phyloP scores from a whole-genome alignment of 2,888 invertebrate genomes.

The Parelbella ahira region DNA sequence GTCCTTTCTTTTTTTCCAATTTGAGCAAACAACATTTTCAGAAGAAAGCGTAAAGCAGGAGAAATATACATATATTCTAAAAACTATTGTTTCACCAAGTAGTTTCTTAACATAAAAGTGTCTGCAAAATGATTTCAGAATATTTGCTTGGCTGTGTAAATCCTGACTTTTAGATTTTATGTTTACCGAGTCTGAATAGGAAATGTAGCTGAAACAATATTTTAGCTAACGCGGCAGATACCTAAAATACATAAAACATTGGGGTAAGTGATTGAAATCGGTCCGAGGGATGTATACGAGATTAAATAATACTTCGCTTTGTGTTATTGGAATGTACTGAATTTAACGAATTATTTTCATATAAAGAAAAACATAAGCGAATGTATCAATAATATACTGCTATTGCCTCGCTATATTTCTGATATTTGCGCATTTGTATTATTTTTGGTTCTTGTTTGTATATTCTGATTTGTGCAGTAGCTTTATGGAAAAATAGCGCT shows the following conservation, averaged over 20 bases:
- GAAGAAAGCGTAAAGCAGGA: too few species aligned
- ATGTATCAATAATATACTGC: constrained; percentile 2
- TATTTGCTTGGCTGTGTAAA: constrained; percentile 4
- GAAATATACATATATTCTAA: too few species aligned
- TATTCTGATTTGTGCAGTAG: constrained; percentile 7
- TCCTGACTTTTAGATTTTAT: constrained; percentile 11
- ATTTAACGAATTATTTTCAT: constrained; percentile 4
- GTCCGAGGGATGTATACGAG: constrained; percentile 12
- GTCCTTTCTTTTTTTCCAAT: too few species aligned
- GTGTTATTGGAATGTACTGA: constrained; percentile 9
- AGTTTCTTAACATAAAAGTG: too few species aligned
- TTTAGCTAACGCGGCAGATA: constrained; percentile 13
- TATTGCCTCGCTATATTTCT: constrained; percentile 2
- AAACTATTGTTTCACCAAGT: too few species aligned
- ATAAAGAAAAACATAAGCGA: constrained; percentile 7
- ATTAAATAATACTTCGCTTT: constrained; percentile 25
- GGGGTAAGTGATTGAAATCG: constrained; percentile 24
- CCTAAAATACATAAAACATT: constrained; percentile 24
- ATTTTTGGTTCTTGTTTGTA: neutral
- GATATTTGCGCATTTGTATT: constrained; percentile 4
- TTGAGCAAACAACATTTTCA: too few species aligned
- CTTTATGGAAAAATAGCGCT: too few species aligned
- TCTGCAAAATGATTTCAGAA: neutral
- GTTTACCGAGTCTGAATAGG: constrained; percentile 14
- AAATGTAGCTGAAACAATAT: constrained; percentile 21